phyloP scores from a whole-genome alignment of 2,888 invertebrate species.

The Noctua pronuba region DNA sequence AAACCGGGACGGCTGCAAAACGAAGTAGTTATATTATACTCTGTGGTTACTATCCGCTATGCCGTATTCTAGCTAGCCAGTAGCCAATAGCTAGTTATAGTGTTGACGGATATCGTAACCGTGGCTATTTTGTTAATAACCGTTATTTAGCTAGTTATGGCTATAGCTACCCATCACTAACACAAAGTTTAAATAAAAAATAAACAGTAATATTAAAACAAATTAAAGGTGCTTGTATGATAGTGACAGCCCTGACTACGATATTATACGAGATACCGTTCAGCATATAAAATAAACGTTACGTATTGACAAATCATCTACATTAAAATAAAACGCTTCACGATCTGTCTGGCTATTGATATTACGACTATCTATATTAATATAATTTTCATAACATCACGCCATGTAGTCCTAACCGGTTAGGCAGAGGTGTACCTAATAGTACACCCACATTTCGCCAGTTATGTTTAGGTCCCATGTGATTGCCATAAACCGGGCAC shows the following conservation, averaged over 20 bases:
- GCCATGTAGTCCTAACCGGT: neutral
- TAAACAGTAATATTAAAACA: neutral
- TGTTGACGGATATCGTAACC: too few species aligned
- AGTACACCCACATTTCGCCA: neutral
- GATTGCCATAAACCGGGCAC: neutral
- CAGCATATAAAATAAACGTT: slow-evolving; percentile 50
- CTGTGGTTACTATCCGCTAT: too few species aligned
- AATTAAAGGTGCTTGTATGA: neutral
- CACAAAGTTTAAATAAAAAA: too few species aligned
- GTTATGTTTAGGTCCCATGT: neutral
- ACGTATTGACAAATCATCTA: slow-evolving; percentile 61
- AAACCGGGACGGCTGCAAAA: too few species aligned
- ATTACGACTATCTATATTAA: neutral
- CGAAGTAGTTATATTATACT: too few species aligned
- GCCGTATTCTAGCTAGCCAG: too few species aligned
- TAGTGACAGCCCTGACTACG: slow-evolving; percentile 28
- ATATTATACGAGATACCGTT: slow-evolving; percentile 20
- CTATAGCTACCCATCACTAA: too few species aligned
- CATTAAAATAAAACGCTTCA: slow-evolving; percentile 14
- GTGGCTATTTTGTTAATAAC: too few species aligned
- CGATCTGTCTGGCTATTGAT: slow-evolving; percentile 23
- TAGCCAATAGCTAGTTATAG: too few species aligned
- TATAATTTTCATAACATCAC: neutral
- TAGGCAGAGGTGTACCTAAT: neutral
- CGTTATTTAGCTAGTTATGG: too few species aligned